phyloP scores from a whole-genome alignment of 1,140 invertebrate species.

The Centruroides vittatus region DNA sequence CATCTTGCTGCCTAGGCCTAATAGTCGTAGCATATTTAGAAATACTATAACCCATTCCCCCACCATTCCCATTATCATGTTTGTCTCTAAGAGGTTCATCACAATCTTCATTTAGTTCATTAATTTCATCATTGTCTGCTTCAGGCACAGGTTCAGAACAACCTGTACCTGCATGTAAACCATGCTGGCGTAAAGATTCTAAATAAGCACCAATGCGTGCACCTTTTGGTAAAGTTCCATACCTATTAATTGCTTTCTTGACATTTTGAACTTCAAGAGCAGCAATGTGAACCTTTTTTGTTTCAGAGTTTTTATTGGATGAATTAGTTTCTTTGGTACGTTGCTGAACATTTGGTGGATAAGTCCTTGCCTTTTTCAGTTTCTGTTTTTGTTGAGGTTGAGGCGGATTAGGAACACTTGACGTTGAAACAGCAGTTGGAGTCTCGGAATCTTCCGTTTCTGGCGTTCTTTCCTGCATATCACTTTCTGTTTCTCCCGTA shows the following conservation, averaged over 20 bases:
- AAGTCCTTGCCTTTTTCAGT: conserved; percentile 41
- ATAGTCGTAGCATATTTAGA: not conserved
- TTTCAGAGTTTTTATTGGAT: conserved; percentile 3
- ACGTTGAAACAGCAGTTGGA: conserved; percentile 6
- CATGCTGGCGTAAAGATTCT: conserved; percentile 64
- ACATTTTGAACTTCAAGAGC: conserved; percentile 94
- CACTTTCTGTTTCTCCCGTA: conserved; percentile 39
- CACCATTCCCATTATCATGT: not conserved
- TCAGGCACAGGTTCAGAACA: conserved; percentile 12
- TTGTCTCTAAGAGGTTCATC: not conserved
- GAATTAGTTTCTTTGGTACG: conserved; percentile 8
- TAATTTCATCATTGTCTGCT: conserved; percentile 6
- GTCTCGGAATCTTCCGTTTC: conserved; percentile 44
- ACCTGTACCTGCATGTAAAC: conserved; percentile 11
- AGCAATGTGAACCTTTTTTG: conserved; percentile 50
- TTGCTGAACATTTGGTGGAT: conserved; percentile 27
- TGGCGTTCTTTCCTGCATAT: conserved; percentile 43
- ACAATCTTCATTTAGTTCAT: conserved; percentile 6
- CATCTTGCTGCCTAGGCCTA: not conserved
- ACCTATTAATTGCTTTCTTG: conserved; percentile 84
- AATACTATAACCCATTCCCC: too few relatives aligned
- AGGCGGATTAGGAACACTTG: conserved; percentile 10
- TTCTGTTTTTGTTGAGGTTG: conserved; percentile 10
- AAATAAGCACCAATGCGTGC: conserved; percentile 89
- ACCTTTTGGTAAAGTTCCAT: conserved; percentile 89